A percentile compares a stretch with the other conserved stretches of the same genome.
Evolutionary conservation across 2,797 vertebrate species (phyloP).

Genomic region (Spondyliosoma cantharus): DNA sequence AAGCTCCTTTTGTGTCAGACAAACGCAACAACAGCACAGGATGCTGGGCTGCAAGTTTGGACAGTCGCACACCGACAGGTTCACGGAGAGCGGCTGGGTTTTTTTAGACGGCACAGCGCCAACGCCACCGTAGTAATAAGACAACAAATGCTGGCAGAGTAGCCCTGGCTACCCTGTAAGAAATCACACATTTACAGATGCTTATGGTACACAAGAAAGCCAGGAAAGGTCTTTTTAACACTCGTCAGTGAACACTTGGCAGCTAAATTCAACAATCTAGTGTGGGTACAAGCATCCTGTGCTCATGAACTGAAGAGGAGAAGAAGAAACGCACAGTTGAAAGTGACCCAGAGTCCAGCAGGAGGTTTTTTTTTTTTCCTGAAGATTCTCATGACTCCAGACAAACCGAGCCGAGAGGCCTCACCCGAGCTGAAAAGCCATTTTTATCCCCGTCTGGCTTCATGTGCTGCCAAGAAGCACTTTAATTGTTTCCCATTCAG

Average conservation of each 20-base stretch:
- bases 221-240: too few relatives aligned
- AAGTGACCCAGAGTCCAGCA: constrained; percentile 1
- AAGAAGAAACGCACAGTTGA: constrained; percentile 19
- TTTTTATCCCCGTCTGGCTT: constrained; percentile 72
- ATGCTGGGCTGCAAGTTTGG: too few relatives aligned
- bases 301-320: not conserved
- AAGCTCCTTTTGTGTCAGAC: not conserved
- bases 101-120: too few relatives aligned
- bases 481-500: constrained; percentile 78
- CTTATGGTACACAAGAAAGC: too few relatives aligned
- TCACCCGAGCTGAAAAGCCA: constrained; percentile 54
- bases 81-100: too few relatives aligned
- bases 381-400: constrained; percentile 57
- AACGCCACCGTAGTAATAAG: too few relatives aligned
- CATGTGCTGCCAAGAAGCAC: constrained; percentile 70
- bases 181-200: too few relatives aligned
- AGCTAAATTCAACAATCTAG: not conserved
- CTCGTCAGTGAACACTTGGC: not conserved
- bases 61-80: too few relatives aligned
- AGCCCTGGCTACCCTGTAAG: too few relatives aligned
- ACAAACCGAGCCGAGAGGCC: constrained; percentile 52
- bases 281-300: not conserved
- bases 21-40: not conserved
- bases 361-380: constrained; percentile 13
- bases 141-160: too few relatives aligned